Percentiles rank a stretch among this genome's conserved stretches.
Conservation (phyloP, 2,888 invertebrate species). For the Thyatira batis region DNA sequence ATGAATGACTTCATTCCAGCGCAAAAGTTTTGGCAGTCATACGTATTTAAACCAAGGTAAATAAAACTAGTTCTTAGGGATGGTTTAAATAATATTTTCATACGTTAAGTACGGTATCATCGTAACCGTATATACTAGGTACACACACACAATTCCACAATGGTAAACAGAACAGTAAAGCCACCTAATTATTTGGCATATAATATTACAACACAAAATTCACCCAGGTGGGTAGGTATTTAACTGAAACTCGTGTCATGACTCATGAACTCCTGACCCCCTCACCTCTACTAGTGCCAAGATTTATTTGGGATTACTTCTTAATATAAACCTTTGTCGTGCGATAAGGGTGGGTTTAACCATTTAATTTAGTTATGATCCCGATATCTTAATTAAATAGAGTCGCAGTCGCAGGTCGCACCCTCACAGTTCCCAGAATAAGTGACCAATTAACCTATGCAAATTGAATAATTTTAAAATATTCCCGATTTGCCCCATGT, state of each 20-base stretch:
- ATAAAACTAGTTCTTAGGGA: too few species aligned
- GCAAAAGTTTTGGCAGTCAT: too few species aligned
- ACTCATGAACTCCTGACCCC: background rate
- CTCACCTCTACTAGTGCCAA: background rate
- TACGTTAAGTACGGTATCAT: too few species aligned
- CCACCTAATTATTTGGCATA: too few species aligned
- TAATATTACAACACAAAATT: background rate
- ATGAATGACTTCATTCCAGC: too few species aligned
- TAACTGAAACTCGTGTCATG: background rate
- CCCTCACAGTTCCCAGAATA: conserved; percentile 38
- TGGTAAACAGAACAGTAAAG: too few species aligned
- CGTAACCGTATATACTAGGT: too few species aligned
- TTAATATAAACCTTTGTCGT: background rate
- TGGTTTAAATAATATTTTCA: too few species aligned
- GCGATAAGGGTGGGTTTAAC: background rate
- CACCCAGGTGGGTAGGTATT: background rate
- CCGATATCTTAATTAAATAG: conserved; percentile 18
- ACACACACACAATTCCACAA: too few species aligned
- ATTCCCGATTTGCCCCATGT: conserved; percentile 46
- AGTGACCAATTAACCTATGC: conserved; percentile 59
- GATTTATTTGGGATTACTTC: background rate
- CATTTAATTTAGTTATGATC: conserved; percentile 9
- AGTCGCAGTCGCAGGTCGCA: conserved; percentile 20
- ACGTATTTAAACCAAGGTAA: too few species aligned
- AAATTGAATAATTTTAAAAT: conserved; percentile 70